Conservation (phyloP, 2,113 vertebrate genomes). For the Entelurus aequoreus region DNA sequence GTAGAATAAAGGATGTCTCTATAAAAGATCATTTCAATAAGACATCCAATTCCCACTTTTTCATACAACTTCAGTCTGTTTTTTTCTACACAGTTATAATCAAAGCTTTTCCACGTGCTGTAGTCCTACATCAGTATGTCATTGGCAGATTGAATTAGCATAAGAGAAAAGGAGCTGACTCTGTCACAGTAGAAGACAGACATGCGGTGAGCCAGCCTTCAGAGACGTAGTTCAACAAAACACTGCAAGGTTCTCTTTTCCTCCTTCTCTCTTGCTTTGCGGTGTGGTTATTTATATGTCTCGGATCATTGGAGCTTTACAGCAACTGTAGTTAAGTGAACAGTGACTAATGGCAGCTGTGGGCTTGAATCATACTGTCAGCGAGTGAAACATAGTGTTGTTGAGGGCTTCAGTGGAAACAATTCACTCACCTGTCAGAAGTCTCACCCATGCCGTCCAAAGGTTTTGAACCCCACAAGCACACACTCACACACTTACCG, state of each 20-base stretch:
- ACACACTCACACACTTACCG: neutral
- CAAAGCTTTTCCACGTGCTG: constrained; percentile 12
- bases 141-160: constrained; percentile 8
- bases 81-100: constrained; percentile 15
- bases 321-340: constrained; percentile 44
- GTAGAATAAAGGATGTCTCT: constrained; percentile 4
- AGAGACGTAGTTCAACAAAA: constrained; percentile 30
- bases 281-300: constrained; percentile 52
- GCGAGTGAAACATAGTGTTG: constrained; percentile 44
- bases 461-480: constrained; percentile 10
- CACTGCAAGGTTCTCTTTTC: constrained; percentile 15
- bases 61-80: constrained; percentile 14
- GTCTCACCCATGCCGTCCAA: neutral
- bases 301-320: constrained; percentile 37
- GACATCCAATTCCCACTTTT: neutral
- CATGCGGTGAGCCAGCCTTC: constrained; percentile 11
- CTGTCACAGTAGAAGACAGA: constrained; percentile 13
- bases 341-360: constrained; percentile 58
- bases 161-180: constrained; percentile 3
- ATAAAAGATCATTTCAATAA: constrained; percentile 18
- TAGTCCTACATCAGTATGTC: constrained; percentile 20
- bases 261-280: constrained; percentile 1
- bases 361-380: constrained; percentile 56
- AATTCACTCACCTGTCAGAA: constrained; percentile 25
- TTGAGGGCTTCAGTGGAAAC: constrained; percentile 50